Conservation (phyloP, 1,140 invertebrate genomes). For the Chionoecetes opilio region DNA sequence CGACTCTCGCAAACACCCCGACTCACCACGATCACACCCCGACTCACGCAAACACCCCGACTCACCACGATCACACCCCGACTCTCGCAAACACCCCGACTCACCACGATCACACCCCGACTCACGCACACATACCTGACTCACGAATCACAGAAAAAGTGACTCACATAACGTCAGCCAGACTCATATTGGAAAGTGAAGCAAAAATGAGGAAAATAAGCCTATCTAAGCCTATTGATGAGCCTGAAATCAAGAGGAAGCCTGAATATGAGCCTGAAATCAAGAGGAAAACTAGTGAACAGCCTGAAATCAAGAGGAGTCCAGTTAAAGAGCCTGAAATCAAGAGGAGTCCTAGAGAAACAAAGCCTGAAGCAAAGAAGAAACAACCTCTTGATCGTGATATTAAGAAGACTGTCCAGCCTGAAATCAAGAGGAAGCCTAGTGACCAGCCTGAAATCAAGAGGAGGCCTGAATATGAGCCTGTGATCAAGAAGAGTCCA, state of each 20-base stretch:
- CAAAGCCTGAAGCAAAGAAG: too few relatives aligned
- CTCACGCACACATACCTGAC: too few relatives aligned
- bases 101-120: too few relatives aligned
- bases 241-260: slow-evolving; percentile 17
- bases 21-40: too few relatives aligned
- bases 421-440: slow-evolving; percentile 15
- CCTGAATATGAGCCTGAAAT: neutral
- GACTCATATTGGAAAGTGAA: neutral
- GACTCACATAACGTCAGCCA: neutral
- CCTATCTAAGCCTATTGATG: too few relatives aligned
- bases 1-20: too few relatives aligned
- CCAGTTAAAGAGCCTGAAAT: neutral
- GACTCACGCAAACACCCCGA: too few relatives aligned
- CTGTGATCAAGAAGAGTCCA: neutral
- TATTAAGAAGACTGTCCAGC: too few relatives aligned
- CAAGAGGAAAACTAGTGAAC: neutral
- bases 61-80: too few relatives aligned
- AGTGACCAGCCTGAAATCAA: neutral
- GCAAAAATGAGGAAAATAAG: neutral
- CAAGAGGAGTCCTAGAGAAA: neutral
- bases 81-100: too few relatives aligned
- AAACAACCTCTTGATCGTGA: too few relatives aligned
- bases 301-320: slow-evolving; percentile 33
- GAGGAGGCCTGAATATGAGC: neutral
- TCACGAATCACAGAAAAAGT: too few relatives aligned